A percentile compares a stretch with the other conserved stretches of the same genome.
Evolutionary conservation across 2,888 invertebrate species (phyloP).

Genomic region (Metalampra italica): DNA sequence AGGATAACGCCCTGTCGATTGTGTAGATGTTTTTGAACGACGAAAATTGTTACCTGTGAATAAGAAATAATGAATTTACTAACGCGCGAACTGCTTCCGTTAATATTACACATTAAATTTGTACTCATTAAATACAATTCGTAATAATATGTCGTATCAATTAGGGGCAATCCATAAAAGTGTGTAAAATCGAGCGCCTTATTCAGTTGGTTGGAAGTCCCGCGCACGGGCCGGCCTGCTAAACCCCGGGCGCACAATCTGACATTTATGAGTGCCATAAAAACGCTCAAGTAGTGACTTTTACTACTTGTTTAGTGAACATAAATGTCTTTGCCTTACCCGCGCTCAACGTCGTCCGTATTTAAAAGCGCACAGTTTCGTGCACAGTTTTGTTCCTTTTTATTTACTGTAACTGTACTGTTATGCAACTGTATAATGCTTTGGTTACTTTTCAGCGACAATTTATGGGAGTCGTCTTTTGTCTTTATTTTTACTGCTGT

Average conservation of each 20-base stretch:
- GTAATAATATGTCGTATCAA: slow-evolving; percentile 61
- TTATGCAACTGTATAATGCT: slow-evolving; percentile 76
- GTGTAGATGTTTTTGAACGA: too few species aligned
- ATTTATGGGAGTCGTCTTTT: slow-evolving; percentile 70
- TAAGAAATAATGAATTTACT: slow-evolving; percentile 31
- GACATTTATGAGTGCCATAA: slow-evolving; percentile 80
- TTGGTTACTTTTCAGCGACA: slow-evolving; percentile 73
- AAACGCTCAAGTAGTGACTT: slow-evolving; percentile 80
- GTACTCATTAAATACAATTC: slow-evolving; percentile 28
- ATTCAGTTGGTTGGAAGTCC: slow-evolving; percentile 34
- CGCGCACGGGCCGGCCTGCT: slow-evolving; percentile 48
- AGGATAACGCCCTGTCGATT: too few species aligned
- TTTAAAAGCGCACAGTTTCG: slow-evolving; percentile 77
- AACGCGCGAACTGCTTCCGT: slow-evolving; percentile 36
- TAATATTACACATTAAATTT: slow-evolving; percentile 28
- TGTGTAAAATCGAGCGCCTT: slow-evolving; percentile 26
- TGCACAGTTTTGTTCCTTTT: slow-evolving; percentile 71
- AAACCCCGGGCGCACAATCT: slow-evolving; percentile 74
- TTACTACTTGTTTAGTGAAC: slow-evolving; percentile 81
- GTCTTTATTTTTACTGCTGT: slow-evolving; percentile 65
- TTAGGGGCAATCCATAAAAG: slow-evolving; percentile 43
- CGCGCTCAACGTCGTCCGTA: slow-evolving; percentile 73
- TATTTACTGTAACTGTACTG: slow-evolving; percentile 73
- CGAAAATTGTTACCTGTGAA: slow-evolving; percentile 61
- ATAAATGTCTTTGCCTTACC: slow-evolving; percentile 79